These are phyloP conservation scores for Himantopus leucocephalus DNA, from an alignment of 2,113 vertebrate genomes.

Conservation along the genomic window DNA sequence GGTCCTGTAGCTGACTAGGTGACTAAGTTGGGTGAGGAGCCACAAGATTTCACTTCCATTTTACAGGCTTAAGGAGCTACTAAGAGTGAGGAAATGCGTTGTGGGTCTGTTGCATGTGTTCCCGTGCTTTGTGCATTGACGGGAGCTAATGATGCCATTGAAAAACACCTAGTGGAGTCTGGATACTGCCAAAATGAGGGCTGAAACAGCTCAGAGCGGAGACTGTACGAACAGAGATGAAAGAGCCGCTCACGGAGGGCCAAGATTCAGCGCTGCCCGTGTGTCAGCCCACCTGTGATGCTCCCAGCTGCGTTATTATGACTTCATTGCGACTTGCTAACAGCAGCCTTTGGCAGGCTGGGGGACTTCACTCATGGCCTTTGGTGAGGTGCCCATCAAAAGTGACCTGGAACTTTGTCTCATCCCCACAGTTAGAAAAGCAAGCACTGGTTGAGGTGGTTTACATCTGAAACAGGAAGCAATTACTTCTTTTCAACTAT, in stretches of 20 bases:
- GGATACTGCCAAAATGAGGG: background rate
- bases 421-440: background rate
- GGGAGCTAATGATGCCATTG: background rate
- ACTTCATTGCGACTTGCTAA: background rate
- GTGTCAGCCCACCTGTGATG: background rate
- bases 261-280: rapidly evolving
- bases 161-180: background rate
- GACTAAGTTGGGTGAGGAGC: background rate
- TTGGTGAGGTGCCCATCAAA: background rate
- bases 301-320: background rate
- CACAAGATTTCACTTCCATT: background rate
- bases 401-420: background rate
- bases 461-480: background rate
- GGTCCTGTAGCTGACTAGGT: background rate
- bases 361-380: background rate
- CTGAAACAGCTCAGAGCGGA: background rate
- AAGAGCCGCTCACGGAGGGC: rapidly evolving
- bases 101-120: background rate
- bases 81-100: background rate
- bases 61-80: background rate
- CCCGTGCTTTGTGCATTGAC: background rate
- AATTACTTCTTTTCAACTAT: background rate
- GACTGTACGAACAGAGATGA: background rate
- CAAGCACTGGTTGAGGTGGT: background rate
- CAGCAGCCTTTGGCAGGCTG: background rate